Base-by-base conservation (phyloP, 2,797 vertebrate genomes). In the Enteromius viviparus region DNA sequence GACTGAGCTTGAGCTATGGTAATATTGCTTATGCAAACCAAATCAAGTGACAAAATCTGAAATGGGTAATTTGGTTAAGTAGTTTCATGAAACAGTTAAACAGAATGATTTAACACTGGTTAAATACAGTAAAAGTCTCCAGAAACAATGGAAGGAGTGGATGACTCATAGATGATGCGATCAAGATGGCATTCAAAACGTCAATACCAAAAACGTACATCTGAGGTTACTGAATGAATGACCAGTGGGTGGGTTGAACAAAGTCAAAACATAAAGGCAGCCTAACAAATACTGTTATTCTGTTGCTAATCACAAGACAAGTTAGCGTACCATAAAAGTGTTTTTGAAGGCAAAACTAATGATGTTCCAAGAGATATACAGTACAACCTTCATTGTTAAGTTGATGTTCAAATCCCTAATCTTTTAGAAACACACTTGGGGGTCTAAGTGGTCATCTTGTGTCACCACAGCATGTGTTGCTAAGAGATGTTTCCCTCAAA, bases 401-500 rank as follows among this genome's bases (percentile, higher is more conserved):
- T 62, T 45, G 37, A 45, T 2, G 23, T 23, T 62, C 60, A 65
- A 78, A 66, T 51, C 60, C 51, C 1, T 58, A 47, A 77, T 77
- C 23, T 78, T 64, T 65, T n/a, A 45, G 23, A 40, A 32, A 47
- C 26, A n/a, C 76, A 47, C 15, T 42, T 34, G 32, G 76, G 69
- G 29, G 78, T 85, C 71, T 60, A 42, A 60, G 86, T 78, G 80
- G 76, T 78, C 69, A 84, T 84, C 65, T 82, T 51, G 55, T 69
- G 85, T 80, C 71, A 65, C 70, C 74, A 70, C 76, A 78, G 17
- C 64, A 85, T 69, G 80, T 78, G 83, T 81, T 84, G 85, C 85
- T 83, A 80, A 74, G 37, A 53, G 66, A 72, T 75, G 51, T 26
- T 60, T 72, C 72, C 71, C 79, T 81, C 17, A 58, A 62, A 14